Evolutionary conservation across 2,113 vertebrate genomes (phyloP).

Genomic region (Ginglymostoma cirratum): DNA sequence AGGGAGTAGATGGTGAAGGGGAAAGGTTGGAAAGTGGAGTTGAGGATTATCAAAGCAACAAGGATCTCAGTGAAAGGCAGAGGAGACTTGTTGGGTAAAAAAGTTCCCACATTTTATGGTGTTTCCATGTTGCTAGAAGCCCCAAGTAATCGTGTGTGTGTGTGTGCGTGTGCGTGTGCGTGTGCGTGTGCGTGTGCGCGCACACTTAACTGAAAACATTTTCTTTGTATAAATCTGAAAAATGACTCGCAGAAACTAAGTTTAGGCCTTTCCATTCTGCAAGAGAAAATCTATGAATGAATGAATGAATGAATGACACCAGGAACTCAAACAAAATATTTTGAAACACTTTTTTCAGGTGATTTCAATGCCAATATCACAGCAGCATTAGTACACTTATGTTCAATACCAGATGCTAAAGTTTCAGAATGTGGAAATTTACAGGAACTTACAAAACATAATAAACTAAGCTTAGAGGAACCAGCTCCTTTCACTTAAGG

Average conservation of each 20-base stretch:
- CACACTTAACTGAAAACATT: not conserved
- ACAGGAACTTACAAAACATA: not conserved
- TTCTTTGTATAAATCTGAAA: not conserved
- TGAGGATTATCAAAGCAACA: no score
- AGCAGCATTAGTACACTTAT: not conserved
- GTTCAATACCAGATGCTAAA: not conserved
- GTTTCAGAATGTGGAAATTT: not conserved
- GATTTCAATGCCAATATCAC: not conserved
- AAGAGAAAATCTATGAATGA: not conserved
- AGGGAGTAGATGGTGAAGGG: no score
- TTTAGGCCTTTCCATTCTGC: not conserved
- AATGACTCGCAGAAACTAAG: not conserved
- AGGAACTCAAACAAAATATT: not conserved
- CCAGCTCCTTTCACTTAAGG: not conserved
- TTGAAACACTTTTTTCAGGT: not conserved
- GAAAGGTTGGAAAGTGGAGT: no score
- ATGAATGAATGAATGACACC: not conserved
- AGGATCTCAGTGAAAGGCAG: no score
- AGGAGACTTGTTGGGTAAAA: no score
- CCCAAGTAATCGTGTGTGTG: no score
- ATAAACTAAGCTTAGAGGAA: not conserved
- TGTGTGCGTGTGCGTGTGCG: no score
- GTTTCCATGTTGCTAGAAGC: no score
- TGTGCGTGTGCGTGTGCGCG: no score
- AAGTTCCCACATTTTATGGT: no score